phyloP scores from a whole-genome alignment of 1,140 invertebrate genomes.

The Archegozetes longisetosus region DNA sequence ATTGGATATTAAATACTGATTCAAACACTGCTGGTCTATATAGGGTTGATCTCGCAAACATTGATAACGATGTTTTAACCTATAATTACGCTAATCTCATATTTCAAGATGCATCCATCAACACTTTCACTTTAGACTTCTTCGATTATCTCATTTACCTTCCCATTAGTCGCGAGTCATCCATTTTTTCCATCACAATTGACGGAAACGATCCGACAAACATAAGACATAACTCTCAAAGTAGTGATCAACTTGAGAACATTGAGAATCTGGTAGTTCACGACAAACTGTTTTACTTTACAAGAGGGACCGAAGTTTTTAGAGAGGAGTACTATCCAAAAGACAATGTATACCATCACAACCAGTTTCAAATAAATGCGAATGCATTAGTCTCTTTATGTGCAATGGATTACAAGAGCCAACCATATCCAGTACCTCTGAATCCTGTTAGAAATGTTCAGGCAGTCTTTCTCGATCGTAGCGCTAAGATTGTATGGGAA shows the following conservation, averaged over 20 bases:
- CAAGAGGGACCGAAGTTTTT: slow-evolving; percentile 49
- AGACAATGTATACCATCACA: slow-evolving; percentile 50
- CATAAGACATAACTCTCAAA: slow-evolving; percentile 51
- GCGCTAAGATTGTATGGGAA: slow-evolving; percentile 54
- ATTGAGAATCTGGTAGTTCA: slow-evolving; percentile 55
- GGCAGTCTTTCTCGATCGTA: slow-evolving; percentile 51
- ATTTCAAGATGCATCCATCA: slow-evolving; percentile 27
- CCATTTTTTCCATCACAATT: slow-evolving; percentile 56
- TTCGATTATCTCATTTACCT: slow-evolving; percentile 61
- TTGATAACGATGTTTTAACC: slow-evolving; percentile 8
- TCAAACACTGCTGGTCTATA: slow-evolving; percentile 47
- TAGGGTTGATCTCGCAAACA: slow-evolving; percentile 51
- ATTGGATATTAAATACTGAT: slow-evolving; percentile 1
- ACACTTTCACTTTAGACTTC: slow-evolving; percentile 59
- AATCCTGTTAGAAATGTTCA: slow-evolving; percentile 56
- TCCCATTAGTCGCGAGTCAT: slow-evolving; percentile 48
- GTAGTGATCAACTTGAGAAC: slow-evolving; percentile 49
- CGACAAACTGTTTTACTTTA: slow-evolving; percentile 63
- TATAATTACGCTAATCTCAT: slow-evolving; percentile 5
- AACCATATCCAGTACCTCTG: slow-evolving; percentile 35
- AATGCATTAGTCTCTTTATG: slow-evolving; percentile 5
- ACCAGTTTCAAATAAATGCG: slow-evolving; percentile 32
- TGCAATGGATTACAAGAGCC: slow-evolving; percentile 5
- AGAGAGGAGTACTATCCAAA: slow-evolving; percentile 46
- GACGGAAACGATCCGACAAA: slow-evolving; percentile 57